phyloP scores from a whole-genome alignment of 1,140 invertebrate genomes.

The Heliconius eleuchia region DNA sequence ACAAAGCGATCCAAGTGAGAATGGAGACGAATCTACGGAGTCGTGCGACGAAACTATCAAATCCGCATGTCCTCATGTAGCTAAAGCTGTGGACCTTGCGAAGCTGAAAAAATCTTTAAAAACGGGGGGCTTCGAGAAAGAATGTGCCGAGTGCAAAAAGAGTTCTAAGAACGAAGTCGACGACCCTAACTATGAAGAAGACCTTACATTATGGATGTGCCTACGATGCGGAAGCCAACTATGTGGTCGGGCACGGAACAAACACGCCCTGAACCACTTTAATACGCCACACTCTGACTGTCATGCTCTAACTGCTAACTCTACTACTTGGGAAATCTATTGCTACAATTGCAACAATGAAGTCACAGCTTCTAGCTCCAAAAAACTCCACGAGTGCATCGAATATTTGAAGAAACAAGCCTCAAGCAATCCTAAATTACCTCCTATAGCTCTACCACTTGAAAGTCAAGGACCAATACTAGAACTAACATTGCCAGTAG shows the following conservation, averaged over 20 bases:
- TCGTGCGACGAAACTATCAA: conserved; percentile 83
- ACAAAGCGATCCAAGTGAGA: conserved; percentile 82
- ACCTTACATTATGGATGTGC: conserved; percentile 85
- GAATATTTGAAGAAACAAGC: conserved; percentile 84
- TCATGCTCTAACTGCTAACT: conserved; percentile 89
- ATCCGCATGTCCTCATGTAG: conserved; percentile 85
- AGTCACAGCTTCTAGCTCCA: conserved; percentile 82
- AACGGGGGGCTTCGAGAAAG: conserved; percentile 80
- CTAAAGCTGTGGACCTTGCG: conserved; percentile 85
- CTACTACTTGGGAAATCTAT: conserved; percentile 87
- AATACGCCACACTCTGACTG: conserved; percentile 88
- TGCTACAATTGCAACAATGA: conserved; percentile 87
- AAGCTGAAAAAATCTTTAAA: conserved; percentile 85
- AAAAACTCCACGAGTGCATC: conserved; percentile 85
- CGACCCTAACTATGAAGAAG: conserved; percentile 83
- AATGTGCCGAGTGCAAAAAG: conserved; percentile 85
- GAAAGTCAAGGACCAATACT: conserved; percentile 45
- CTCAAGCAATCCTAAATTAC: conserved; percentile 54
- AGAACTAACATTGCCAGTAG: conserved; percentile 58
- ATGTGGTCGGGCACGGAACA: conserved; percentile 86
- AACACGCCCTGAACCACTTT: conserved; percentile 90
- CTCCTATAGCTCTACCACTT: conserved; percentile 63
- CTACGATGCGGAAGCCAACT: conserved; percentile 88
- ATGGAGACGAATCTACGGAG: conserved; percentile 83
- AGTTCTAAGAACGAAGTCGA: conserved; percentile 53